phyloP scores from a whole-genome alignment of 2,113 vertebrate genomes.

The Picathartes gymnocephalus region DNA sequence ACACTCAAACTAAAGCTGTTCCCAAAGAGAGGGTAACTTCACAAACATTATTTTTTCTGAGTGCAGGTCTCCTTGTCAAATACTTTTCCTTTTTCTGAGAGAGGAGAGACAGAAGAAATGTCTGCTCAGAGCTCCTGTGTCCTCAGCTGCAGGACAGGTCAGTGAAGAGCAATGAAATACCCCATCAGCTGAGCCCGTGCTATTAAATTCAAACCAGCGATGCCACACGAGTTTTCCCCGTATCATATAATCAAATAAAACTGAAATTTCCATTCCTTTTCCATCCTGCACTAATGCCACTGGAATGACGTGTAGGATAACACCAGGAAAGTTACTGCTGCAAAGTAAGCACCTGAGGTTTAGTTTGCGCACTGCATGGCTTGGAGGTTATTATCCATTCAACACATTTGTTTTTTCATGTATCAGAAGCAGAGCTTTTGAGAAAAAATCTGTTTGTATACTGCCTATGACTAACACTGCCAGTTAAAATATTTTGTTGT shows the following conservation, averaged over 20 bases:
- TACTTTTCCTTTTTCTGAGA: not conserved
- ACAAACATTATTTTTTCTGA: fast-evolving
- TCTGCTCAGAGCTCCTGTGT: not conserved
- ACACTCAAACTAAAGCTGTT: not conserved
- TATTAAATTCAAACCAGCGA: not conserved
- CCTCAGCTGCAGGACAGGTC: not conserved
- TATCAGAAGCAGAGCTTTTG: not conserved
- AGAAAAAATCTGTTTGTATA: not conserved
- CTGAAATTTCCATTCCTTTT: not conserved
- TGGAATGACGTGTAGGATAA: not conserved
- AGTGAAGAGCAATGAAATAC: not conserved
- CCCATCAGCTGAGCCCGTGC: fast-evolving
- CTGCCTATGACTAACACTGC: not conserved
- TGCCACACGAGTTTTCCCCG: not conserved
- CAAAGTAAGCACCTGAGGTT: not conserved
- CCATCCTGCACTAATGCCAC: not conserved
- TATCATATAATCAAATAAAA: conserved; percentile 1
- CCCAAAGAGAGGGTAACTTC: not conserved
- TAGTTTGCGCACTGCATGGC: not conserved
- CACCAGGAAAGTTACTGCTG: not conserved
- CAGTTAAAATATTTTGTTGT: not conserved
- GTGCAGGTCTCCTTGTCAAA: not conserved
- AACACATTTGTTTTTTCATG: not conserved
- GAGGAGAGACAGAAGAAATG: not conserved
- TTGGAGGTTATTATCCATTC: not conserved